Evolutionary conservation across 2,888 invertebrate genomes (phyloP).

Genomic region (Blera fallax): DNA sequence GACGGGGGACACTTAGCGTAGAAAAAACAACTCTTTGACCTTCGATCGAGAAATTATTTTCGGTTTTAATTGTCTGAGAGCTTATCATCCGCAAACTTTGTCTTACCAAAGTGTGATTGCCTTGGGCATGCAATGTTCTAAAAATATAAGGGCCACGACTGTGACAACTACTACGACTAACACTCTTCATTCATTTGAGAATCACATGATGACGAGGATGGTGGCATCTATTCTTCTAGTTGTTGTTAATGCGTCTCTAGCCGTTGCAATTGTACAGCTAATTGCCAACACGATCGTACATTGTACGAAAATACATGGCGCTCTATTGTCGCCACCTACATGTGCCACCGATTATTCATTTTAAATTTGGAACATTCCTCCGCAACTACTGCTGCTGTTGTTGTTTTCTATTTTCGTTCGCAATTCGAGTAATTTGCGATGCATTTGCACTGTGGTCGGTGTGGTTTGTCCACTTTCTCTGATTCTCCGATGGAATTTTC

Average conservation of each 20-base stretch:
- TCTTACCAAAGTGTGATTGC: background rate
- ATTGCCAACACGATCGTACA: constrained; percentile 31
- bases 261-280: background rate
- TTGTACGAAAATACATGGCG: constrained; percentile 4
- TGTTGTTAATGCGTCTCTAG: constrained; percentile 15
- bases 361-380: constrained; percentile 21
- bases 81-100: background rate
- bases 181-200: background rate
- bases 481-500: constrained; percentile 14
- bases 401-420: constrained; percentile 26
- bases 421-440: constrained; percentile 29
- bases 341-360: constrained; percentile 4
- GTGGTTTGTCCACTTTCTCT: constrained; percentile 34
- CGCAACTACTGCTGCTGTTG: background rate
- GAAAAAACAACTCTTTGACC: constrained; percentile 1
- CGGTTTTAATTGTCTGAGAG: background rate
- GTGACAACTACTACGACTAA: no score
- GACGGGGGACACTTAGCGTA: background rate
- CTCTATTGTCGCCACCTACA: constrained; percentile 4
- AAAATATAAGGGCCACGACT: constrained; percentile 2
- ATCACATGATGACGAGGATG: constrained; percentile 28
- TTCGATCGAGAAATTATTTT: background rate
- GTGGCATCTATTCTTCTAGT: background rate
- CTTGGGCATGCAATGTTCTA: background rate
- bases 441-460: background rate